Conservation (phyloP, 2,797 vertebrate genomes). For the Propithecus perrieri region DNA sequence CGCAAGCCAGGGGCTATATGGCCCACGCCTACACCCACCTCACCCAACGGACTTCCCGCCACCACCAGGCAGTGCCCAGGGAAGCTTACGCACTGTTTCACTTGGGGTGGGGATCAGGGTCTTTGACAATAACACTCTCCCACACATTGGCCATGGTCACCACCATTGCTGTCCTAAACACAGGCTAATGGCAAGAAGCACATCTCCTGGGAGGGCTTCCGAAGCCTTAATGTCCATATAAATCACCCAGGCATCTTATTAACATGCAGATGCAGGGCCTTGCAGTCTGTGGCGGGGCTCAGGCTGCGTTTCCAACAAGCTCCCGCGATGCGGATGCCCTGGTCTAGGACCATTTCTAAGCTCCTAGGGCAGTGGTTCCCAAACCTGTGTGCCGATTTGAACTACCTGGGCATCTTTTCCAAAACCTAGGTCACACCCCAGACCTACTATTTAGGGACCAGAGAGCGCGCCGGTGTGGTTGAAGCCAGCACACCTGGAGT, state of each 20-base stretch:
- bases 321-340: background rate
- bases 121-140: background rate
- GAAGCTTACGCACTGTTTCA: background rate
- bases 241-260: background rate
- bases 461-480: rapidly evolving
- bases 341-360: background rate
- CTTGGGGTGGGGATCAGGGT: background rate
- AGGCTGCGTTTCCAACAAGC: background rate
- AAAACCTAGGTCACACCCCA: background rate
- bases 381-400: background rate
- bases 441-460: background rate
- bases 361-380: background rate
- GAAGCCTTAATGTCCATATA: background rate
- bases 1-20: background rate
- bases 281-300: background rate
- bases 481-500: too few relatives aligned
- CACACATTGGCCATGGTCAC: rapidly evolving
- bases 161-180: background rate
- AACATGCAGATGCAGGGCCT: background rate
- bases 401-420: background rate
- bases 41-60: background rate
- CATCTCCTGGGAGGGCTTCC: background rate
- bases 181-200: background rate
- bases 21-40: background rate
- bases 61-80: background rate